Evolutionary conservation across 2,888 invertebrate genomes (phyloP).

Genomic region (Magallana nippona): DNA sequence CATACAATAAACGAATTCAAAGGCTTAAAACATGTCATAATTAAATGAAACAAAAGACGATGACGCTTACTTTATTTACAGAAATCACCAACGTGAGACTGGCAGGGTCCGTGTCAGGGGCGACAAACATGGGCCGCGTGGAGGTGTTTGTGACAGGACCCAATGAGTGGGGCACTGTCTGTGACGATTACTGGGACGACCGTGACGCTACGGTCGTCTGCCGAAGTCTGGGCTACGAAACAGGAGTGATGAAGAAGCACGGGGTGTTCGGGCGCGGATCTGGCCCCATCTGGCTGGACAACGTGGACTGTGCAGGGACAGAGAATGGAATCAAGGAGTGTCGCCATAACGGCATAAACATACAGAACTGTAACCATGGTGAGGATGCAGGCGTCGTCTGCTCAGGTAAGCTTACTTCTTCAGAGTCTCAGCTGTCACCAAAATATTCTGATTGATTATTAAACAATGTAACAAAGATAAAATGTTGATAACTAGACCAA

Average conservation of each 20-base stretch:
- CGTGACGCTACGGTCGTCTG: conserved; percentile 72
- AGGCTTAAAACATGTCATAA: too few relatives aligned
- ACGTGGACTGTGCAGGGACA: conserved; percentile 63
- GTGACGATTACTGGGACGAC: conserved; percentile 73
- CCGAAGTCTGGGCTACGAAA: conserved; percentile 65
- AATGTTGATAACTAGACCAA: too few relatives aligned
- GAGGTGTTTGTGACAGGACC: conserved; percentile 82
- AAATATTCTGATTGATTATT: too few relatives aligned
- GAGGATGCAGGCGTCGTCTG: conserved; percentile 70
- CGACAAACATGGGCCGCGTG: conserved; percentile 84
- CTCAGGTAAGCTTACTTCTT: conserved; percentile 51
- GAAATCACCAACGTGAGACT: conserved; percentile 2
- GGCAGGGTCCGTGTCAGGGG: not conserved
- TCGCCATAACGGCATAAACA: conserved; percentile 62
- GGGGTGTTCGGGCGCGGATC: conserved; percentile 62
- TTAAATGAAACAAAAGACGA: not conserved
- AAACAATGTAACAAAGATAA: too few relatives aligned
- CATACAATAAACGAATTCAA: too few relatives aligned
- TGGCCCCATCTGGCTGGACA: conserved; percentile 74
- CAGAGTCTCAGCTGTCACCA: not conserved
- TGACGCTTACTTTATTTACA: not conserved
- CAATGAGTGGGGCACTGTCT: conserved; percentile 73
- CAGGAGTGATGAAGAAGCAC: conserved; percentile 62
- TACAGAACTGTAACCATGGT: conserved; percentile 69
- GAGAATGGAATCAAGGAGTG: conserved; percentile 63